Evolutionary conservation across 2,888 invertebrate species (phyloP).

Genomic region (Eurytoma adleriae): DNA sequence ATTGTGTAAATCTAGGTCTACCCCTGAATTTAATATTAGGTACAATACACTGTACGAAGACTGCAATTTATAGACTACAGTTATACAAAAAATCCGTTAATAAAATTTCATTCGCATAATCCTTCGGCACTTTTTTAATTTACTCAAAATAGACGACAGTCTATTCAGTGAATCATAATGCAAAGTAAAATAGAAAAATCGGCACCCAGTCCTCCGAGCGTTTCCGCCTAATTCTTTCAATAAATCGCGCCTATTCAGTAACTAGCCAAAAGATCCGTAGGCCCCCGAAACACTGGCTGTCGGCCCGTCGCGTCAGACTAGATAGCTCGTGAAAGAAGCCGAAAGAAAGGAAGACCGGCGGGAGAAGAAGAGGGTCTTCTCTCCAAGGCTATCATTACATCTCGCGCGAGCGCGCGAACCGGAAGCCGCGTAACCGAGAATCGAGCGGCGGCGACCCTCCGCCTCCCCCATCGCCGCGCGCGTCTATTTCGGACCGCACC

Average conservation of each 20-base stretch:
- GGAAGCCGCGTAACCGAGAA: constrained; percentile 57
- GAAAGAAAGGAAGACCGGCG: not conserved
- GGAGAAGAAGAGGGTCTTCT: constrained; percentile 38
- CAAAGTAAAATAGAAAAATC: not conserved
- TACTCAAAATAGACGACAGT: no score
- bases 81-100: no score
- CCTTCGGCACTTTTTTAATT: no score
- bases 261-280: not conserved
- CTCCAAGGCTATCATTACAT: constrained; percentile 56
- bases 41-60: no score
- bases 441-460: constrained; percentile 13
- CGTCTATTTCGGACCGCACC: constrained; percentile 26
- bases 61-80: no score
- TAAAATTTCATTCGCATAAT: no score
- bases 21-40: no score
- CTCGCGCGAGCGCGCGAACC: constrained; percentile 40
- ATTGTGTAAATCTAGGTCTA: no score
- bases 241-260: constrained; percentile 2
- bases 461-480: not conserved
- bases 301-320: constrained; percentile 37
- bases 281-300: constrained; percentile 2
- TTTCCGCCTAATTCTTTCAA: not conserved
- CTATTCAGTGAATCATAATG: no score
- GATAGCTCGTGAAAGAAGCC: constrained; percentile 1
- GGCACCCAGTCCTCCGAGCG: not conserved